Percentiles rank a stretch among this genome's conserved stretches.
Evolutionary conservation across 2,797 vertebrate species (phyloP).

Genomic region (Sebastes trivittatus): DNA sequence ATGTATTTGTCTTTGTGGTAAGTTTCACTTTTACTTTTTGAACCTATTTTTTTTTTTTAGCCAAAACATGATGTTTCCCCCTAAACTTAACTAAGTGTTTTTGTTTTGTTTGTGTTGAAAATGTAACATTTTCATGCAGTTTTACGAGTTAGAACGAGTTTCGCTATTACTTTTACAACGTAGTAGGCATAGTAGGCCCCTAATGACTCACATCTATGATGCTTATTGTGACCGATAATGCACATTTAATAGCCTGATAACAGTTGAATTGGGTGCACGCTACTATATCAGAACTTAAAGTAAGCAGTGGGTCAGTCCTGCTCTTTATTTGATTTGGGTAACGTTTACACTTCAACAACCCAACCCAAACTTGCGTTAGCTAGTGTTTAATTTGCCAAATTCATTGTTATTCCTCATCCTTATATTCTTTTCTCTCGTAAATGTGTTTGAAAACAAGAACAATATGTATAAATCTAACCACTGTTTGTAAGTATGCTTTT

Average conservation of each 20-base stretch:
- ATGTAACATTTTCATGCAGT: too few species aligned
- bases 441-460: neutral
- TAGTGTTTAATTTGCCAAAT: neutral
- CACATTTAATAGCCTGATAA: too few species aligned
- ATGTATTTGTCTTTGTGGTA: too few species aligned
- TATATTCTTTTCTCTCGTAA: neutral
- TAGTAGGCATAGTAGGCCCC: too few species aligned
- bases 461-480: neutral
- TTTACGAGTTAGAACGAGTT: too few species aligned
- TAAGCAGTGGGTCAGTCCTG: neutral
- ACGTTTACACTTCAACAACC: neutral
- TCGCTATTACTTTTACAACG: accelerated
- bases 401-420: neutral
- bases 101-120: too few species aligned
- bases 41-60: too few species aligned
- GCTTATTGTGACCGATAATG: too few species aligned
- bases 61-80: too few species aligned
- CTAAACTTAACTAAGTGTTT: too few species aligned
- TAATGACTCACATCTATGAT: too few species aligned
- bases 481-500: neutral
- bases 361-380: neutral
- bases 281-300: neutral
- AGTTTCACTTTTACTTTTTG: too few species aligned
- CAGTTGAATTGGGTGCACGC: accelerated
- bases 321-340: neutral